Conservation (phyloP, 2,113 vertebrate genomes). For the Petaurus breviceps region DNA sequence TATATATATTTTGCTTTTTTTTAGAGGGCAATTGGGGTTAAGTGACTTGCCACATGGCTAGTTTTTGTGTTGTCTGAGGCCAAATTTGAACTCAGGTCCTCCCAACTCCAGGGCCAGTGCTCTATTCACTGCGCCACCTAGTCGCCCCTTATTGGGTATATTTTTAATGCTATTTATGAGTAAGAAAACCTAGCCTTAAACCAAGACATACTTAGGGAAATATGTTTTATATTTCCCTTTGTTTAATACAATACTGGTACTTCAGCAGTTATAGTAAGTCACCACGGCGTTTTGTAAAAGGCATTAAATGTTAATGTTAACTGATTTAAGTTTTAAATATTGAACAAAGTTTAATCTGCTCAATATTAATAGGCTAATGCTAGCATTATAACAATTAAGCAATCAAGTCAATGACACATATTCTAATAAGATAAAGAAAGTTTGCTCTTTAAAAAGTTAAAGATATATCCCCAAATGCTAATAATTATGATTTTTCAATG, state of each 20-base stretch:
- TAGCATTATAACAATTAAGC: not conserved
- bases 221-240: not conserved
- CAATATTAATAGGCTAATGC: not conserved
- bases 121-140: no score
- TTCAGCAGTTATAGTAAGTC: not conserved
- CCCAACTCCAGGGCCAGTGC: no score
- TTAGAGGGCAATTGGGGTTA: no score
- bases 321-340: not conserved
- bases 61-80: no score
- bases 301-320: not conserved
- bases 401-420: not conserved
- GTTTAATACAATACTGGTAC: not conserved
- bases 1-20: no score
- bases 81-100: no score
- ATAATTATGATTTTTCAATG: conserved; percentile 42
- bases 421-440: not conserved
- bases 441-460: not conserved
- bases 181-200: not conserved
- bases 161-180: not conserved
- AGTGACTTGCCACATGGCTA: no score
- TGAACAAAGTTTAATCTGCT: not conserved
- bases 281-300: not conserved
- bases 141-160: no score
- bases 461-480: not conserved
- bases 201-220: not conserved